Percentiles rank a stretch among this genome's conserved stretches.
Conservation (phyloP, 2,113 vertebrate species). For the Podarcis cretensis region DNA sequence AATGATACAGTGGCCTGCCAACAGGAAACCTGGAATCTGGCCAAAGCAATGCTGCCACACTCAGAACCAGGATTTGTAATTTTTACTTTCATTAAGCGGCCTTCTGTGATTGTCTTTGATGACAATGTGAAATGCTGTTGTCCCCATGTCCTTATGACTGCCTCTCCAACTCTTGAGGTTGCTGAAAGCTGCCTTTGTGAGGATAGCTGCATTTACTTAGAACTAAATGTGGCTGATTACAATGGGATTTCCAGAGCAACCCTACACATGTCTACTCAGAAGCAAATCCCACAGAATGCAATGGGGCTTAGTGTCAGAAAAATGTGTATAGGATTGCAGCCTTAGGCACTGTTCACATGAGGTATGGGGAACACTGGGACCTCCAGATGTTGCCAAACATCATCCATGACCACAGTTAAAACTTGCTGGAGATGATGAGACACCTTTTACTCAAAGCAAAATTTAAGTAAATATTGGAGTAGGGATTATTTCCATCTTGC, state of each 20-base stretch:
- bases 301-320: not conserved
- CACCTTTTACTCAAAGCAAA: conserved; percentile 17
- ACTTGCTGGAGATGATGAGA: too few species aligned
- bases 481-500: not conserved
- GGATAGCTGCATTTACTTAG: not conserved
- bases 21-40: conserved; percentile 53
- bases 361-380: not conserved
- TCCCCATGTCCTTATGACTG: not conserved
- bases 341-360: not conserved
- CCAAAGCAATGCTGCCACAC: conserved; percentile 44
- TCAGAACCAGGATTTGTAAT: conserved; percentile 6
- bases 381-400: not conserved
- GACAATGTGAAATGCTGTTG: not conserved
- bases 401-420: not conserved
- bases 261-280: not conserved
- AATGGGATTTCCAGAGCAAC: not conserved
- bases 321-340: not conserved
- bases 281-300: not conserved
- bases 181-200: conserved; percentile 24
- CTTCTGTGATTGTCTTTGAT: not conserved
- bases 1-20: conserved; percentile 49
- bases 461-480: conserved; percentile 29
- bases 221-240: not conserved
- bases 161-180: not conserved
- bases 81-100: conserved; percentile 31